Conservation (phyloP, 1,140 invertebrate species). For the Parasteatoda tepidariorum region DNA sequence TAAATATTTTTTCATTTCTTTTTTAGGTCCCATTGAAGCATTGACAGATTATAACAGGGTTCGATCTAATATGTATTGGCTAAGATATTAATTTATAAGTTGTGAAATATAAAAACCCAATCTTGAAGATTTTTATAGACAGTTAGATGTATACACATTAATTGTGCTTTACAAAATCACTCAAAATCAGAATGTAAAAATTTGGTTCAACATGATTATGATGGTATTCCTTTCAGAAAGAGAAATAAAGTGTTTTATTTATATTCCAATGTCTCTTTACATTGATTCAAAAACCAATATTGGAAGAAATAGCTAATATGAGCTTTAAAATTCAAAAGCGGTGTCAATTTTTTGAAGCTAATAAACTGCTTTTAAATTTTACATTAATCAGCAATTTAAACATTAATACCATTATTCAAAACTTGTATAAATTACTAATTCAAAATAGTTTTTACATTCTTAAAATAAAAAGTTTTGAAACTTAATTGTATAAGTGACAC, state of each 20-base stretch:
- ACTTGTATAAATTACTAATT: no score
- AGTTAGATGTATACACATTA: not conserved
- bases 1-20: not conserved
- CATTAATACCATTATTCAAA: no score
- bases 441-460: no score
- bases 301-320: no score
- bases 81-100: constrained; percentile 76
- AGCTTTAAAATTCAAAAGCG: no score
- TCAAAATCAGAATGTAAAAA: not conserved
- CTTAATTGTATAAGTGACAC: no score
- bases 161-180: not conserved
- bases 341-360: no score
- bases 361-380: no score
- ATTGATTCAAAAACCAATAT: no score
- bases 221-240: not conserved
- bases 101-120: not conserved
- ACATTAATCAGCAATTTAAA: no score
- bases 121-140: not conserved
- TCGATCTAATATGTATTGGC: constrained; percentile 89
- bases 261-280: no score
- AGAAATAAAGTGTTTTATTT: not conserved
- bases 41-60: constrained; percentile 91
- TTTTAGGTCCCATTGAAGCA: constrained; percentile 80
- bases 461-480: no score
- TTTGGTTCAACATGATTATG: not conserved